phyloP scores from a whole-genome alignment of 2,797 vertebrate genomes.

The Xenops minutus region DNA sequence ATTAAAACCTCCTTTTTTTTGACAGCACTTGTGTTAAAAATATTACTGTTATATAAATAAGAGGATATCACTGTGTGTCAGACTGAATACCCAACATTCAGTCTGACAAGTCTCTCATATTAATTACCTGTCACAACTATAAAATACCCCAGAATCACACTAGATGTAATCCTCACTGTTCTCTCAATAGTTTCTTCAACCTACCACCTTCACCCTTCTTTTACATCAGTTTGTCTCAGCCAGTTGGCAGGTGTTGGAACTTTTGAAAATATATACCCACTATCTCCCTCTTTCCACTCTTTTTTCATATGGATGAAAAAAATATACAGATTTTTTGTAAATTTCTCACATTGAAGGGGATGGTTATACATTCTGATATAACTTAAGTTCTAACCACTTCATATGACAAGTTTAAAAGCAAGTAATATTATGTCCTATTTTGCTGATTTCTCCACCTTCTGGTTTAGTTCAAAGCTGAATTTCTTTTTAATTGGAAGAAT shows the following conservation, averaged over 20 bases:
- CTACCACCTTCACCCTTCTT: background rate
- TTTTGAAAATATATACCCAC: background rate
- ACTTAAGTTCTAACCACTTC: background rate
- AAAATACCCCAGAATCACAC: background rate
- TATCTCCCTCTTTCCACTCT: conserved; percentile 6
- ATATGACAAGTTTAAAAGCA: background rate
- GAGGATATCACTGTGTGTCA: background rate
- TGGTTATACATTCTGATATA: background rate
- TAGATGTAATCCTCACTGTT: background rate
- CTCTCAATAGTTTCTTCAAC: background rate
- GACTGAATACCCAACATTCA: conserved; percentile 22
- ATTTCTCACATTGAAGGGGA: background rate
- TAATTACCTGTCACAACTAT: background rate
- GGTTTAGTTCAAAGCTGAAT: background rate
- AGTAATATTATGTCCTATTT: background rate
- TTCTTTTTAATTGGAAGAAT: background rate
- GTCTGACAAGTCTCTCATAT: background rate
- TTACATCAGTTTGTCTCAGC: conserved; percentile 12
- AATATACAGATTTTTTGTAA: background rate
- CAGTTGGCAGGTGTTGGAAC: background rate
- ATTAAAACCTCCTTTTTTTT: background rate
- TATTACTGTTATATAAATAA: conserved; percentile 50
- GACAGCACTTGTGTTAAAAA: conserved; percentile 30
- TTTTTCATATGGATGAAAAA: background rate
- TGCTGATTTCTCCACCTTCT: background rate